Base-by-base conservation (phyloP, 1,140 invertebrate species). In the Leptestheria dahalacensis region DNA sequence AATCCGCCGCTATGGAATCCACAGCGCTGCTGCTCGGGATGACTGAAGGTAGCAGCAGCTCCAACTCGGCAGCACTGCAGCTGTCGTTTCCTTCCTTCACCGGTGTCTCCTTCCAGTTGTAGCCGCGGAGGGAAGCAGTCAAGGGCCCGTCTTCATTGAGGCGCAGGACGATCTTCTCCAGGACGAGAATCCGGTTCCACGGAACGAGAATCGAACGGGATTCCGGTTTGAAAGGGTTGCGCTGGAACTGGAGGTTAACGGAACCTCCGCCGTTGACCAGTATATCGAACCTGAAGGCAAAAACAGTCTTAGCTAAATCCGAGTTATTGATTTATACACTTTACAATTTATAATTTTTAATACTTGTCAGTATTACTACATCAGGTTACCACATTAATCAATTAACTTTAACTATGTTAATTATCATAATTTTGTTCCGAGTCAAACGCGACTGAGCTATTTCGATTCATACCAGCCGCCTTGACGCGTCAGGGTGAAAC, bases 201-300 rank as follows among this genome's bases (percentile, higher is more conserved):
- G 91, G 90, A 59, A 91, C 89, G 70, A 91, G 91, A 50, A 94
- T 86, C 10, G 90, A 92, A 65, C 84, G 81, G 26, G 85, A 86
- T 48, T 88, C 74, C 1, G 87, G 86, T 66, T 82, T 82, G 75
- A 93, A 94, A n/a, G 90, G 91, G 49, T 84, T 90, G 59, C 91
- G 77, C 71, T 91, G 88, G 75, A 99, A 97, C 72, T 97, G 90
- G 61, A 99, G 76, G 18, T 90, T 97, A 15, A 98, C 90, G 6
- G 93, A 92, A n/a, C 94, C 92, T 54, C 96, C 95, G 20, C 96
- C 96, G 75, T 99, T 98, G 26, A 99, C 94, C 65, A 99, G 75
- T 47, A 99, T 85, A 76, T 98, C 95, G 78, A 97, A 99, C 85
- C 94, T 97, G 70, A 64, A 70, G 66, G 52, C 41, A 56, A 26